phyloP scores from a whole-genome alignment of 2,113 vertebrate species.

The Camelus dromedarius region DNA sequence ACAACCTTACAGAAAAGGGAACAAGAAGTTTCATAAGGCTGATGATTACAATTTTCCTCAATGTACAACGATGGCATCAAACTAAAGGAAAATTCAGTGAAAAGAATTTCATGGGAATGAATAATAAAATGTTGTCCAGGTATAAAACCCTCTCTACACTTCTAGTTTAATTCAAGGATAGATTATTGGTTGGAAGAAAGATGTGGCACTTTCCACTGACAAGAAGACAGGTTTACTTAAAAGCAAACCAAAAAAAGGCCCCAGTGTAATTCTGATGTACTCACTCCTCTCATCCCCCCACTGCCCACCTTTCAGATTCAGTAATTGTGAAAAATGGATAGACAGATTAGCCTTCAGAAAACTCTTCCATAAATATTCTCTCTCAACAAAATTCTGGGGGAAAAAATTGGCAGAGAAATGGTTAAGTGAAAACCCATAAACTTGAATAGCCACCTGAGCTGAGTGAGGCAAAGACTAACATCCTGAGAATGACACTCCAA shows the following conservation, averaged over 20 bases:
- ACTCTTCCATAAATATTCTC: slow-evolving; percentile 8
- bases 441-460: not conserved
- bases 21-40: not conserved
- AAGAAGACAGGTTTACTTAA: not conserved
- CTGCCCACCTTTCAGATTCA: not conserved
- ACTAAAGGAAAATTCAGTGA: slow-evolving; percentile 27
- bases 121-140: not conserved
- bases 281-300: not conserved
- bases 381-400: not conserved
- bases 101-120: not conserved
- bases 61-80: not conserved
- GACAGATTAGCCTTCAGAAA: not conserved
- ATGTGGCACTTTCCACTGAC: not conserved
- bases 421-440: not conserved
- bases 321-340: not conserved
- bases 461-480: not conserved
- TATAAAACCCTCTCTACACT: not conserved
- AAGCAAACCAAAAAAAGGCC: not conserved
- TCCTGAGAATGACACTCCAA: not conserved
- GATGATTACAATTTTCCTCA: not conserved
- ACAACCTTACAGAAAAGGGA: not conserved
- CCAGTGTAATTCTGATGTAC: not conserved
- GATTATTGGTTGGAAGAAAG: not conserved
- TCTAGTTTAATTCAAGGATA: not conserved
- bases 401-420: slow-evolving; percentile 27